These are phyloP conservation scores for Alces alces DNA, from an alignment of 2,113 vertebrate species.

Conservation along the genomic window DNA sequence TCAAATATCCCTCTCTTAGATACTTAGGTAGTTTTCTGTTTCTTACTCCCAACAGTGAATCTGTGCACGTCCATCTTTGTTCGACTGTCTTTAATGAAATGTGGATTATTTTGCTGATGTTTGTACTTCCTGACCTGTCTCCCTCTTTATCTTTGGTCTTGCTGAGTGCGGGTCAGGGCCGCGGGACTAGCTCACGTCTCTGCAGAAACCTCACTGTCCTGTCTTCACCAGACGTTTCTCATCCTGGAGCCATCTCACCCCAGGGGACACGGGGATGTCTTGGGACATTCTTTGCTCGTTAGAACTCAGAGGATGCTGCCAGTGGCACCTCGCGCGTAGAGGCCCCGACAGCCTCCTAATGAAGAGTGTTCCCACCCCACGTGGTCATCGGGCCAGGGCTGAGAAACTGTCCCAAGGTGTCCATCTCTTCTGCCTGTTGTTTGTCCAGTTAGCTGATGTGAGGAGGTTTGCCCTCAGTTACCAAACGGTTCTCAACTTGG, in stretches of 20 bases:
- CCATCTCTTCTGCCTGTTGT: fast-evolving
- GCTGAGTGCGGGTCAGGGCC: neutral
- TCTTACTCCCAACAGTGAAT: neutral
- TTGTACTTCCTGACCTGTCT: neutral
- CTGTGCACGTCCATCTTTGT: fast-evolving
- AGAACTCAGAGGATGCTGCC: neutral
- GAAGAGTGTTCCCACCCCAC: fast-evolving
- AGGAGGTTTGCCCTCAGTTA: neutral
- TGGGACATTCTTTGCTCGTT: neutral
- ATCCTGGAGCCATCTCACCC: neutral
- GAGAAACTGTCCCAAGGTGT: fast-evolving
- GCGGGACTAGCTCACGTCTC: neutral
- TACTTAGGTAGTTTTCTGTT: neutral
- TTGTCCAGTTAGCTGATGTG: fast-evolving
- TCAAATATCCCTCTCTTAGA: neutral
- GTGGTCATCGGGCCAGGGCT: fast-evolving
- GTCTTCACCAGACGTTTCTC: fast-evolving
- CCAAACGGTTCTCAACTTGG: fast-evolving
- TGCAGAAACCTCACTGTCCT: neutral
- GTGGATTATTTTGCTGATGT: fast-evolving
- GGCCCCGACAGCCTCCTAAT: neutral
- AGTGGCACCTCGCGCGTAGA: fast-evolving
- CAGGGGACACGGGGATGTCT: neutral
- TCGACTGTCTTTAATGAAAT: neutral
- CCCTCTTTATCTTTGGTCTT: neutral